phyloP scores from a whole-genome alignment of 2,113 vertebrate genomes.

The Eublepharis macularius region DNA sequence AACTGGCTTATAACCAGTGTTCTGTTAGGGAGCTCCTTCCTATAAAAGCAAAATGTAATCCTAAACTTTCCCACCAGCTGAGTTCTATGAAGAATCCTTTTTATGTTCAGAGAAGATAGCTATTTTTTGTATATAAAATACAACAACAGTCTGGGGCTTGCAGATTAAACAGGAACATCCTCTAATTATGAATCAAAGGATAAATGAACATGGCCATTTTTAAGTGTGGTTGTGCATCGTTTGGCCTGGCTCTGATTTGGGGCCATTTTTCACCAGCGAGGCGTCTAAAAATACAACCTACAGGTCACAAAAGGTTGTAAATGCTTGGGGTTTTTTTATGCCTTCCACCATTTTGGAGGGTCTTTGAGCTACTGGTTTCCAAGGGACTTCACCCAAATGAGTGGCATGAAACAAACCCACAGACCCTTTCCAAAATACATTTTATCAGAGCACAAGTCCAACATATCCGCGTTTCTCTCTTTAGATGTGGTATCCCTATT shows the following conservation, averaged over 20 bases:
- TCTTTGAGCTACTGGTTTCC: not conserved
- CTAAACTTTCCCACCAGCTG: slow-evolving; percentile 41
- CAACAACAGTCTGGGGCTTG: slow-evolving; percentile 49
- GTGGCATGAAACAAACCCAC: not conserved
- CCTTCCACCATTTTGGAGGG: not conserved
- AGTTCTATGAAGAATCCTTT: slow-evolving; percentile 19
- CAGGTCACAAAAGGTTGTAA: not conserved
- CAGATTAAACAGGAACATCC: slow-evolving; percentile 63
- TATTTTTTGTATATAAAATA: slow-evolving; percentile 47
- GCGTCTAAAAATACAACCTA: not conserved
- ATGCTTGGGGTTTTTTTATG: not conserved
- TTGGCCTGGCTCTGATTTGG: slow-evolving; percentile 23
- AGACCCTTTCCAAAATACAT: not conserved
- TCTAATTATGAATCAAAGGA: slow-evolving; percentile 55
- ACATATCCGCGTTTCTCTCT: not conserved
- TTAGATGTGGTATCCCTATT: not conserved
- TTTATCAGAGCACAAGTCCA: not conserved
- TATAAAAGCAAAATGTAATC: slow-evolving; percentile 34
- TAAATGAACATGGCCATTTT: slow-evolving; percentile 49
- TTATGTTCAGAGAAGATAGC: slow-evolving; percentile 41
- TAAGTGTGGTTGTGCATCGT: slow-evolving; percentile 14
- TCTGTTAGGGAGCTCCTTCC: slow-evolving; percentile 9
- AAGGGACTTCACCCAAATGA: not conserved
- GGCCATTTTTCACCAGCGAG: not conserved
- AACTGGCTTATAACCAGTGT: not conserved